Evolutionary conservation across 1,140 invertebrate genomes (phyloP).

Genomic region (Zaprionus ghesquierei): DNA sequence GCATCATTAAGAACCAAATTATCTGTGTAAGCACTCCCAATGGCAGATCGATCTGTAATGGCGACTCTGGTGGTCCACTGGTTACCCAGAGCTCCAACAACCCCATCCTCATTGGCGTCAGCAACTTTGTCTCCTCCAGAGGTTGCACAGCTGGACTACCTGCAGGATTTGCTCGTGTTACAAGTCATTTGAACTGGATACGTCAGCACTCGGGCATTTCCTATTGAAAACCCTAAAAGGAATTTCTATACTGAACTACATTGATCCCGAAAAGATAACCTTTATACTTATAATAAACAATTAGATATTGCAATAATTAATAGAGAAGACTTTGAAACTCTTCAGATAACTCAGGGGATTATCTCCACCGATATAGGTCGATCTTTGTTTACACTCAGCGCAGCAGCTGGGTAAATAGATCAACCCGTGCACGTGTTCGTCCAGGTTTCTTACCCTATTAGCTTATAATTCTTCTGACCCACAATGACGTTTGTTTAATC

Average conservation of each 20-base stretch:
- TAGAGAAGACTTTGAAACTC: background rate
- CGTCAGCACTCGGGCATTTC: conserved; percentile 35
- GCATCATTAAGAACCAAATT: conserved; percentile 8
- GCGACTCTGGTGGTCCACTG: conserved; percentile 56
- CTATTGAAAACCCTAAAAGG: conserved; percentile 7
- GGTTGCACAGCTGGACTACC: conserved; percentile 53
- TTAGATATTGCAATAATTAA: background rate
- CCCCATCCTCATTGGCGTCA: conserved; percentile 43
- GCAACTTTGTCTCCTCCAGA: conserved; percentile 32
- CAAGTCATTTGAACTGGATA: conserved; percentile 50
- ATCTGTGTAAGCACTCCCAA: conserved; percentile 43
- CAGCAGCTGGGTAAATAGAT: background rate
- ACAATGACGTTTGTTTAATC: background rate
- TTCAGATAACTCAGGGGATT: background rate
- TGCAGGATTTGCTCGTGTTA: conserved; percentile 50
- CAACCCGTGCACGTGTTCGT: background rate
- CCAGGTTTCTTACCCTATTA: background rate
- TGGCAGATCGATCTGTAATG: conserved; percentile 45
- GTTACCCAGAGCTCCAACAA: conserved; percentile 31
- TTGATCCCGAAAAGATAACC: background rate
- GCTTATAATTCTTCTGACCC: background rate
- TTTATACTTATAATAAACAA: background rate
- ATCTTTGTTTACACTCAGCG: background rate
- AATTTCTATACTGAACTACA: background rate
- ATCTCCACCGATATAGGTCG: background rate